A percentile compares a stretch with the other conserved stretches of the same genome.
Conservation (phyloP, 2,888 invertebrate species). For the Heliconius charithonia region DNA sequence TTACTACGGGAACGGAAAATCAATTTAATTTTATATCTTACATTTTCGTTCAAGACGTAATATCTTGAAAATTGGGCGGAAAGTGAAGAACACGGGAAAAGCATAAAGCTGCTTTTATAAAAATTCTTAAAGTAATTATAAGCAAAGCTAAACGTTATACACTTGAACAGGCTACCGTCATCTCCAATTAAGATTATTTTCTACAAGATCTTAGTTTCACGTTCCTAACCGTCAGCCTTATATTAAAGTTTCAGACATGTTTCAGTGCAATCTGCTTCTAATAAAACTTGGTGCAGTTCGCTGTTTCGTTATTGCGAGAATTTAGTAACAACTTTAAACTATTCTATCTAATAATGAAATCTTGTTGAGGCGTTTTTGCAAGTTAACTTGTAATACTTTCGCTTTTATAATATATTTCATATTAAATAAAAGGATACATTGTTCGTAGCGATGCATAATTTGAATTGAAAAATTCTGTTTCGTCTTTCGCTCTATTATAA, state of each 20-base stretch:
- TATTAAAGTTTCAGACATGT: constrained; percentile 41
- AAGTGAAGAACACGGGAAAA: neutral
- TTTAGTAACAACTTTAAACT: constrained; percentile 32
- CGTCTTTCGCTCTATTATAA: no score
- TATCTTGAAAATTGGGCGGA: no score
- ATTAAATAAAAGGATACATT: no score
- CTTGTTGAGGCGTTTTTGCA: neutral
- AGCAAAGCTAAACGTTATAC: neutral
- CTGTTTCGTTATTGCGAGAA: constrained; percentile 31
- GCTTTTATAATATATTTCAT: no score
- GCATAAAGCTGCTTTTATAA: neutral
- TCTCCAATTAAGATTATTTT: constrained; percentile 19
- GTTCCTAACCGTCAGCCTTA: constrained; percentile 32
- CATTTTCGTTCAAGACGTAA: no score
- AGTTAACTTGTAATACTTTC: neutral
- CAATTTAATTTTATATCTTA: no score
- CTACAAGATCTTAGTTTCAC: constrained; percentile 23
- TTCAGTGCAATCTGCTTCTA: constrained; percentile 37
- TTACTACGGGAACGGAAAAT: no score
- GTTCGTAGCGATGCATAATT: no score
- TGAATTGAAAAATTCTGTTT: no score
- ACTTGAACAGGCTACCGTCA: neutral
- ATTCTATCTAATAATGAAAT: constrained; percentile 21
- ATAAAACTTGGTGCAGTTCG: constrained; percentile 37
- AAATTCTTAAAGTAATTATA: neutral